Evolutionary conservation across 1,140 invertebrate genomes (phyloP).

Genomic region (Xylocopa sonorina): DNA sequence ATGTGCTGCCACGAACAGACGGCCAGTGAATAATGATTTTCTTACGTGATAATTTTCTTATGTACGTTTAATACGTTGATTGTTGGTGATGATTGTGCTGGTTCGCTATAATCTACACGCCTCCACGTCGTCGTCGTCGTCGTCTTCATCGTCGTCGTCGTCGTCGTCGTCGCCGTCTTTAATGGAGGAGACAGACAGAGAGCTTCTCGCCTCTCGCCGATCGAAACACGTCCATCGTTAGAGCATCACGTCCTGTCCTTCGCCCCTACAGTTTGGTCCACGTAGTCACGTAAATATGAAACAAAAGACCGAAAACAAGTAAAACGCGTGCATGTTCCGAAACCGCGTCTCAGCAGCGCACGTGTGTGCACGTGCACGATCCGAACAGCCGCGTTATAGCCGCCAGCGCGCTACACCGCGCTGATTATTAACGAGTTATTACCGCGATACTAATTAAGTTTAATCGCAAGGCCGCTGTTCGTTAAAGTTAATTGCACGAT

Average conservation of each 20-base stretch:
- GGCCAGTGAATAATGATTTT: constrained; percentile 29
- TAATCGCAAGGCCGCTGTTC: constrained; percentile 80
- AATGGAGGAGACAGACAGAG: background rate
- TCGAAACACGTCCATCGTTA: constrained; percentile 5
- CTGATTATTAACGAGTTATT: constrained; percentile 80
- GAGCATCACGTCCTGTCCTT: constrained; percentile 20
- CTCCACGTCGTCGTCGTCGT: constrained; percentile 14
- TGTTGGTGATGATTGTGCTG: constrained; percentile 42
- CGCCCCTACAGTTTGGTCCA: background rate
- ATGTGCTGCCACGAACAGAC: constrained; percentile 19
- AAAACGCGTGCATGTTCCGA: constrained; percentile 8
- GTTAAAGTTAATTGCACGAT: constrained; percentile 80
- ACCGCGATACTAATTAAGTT: constrained; percentile 79
- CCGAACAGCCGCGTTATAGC: constrained; percentile 13
- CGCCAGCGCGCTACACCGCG: constrained; percentile 51
- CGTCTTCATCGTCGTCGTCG: constrained; percentile 9
- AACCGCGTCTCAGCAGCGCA: constrained; percentile 13
- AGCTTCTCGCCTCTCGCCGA: too few relatives aligned
- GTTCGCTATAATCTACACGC: constrained; percentile 5
- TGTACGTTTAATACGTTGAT: constrained; percentile 15
- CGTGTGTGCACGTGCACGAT: constrained; percentile 45
- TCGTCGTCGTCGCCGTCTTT: background rate
- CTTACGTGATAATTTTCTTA: constrained; percentile 16
- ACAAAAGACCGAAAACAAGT: background rate
- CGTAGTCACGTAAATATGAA: constrained; percentile 56